Conservation (phyloP, 2,888 invertebrate genomes). For the Helleia helle region DNA sequence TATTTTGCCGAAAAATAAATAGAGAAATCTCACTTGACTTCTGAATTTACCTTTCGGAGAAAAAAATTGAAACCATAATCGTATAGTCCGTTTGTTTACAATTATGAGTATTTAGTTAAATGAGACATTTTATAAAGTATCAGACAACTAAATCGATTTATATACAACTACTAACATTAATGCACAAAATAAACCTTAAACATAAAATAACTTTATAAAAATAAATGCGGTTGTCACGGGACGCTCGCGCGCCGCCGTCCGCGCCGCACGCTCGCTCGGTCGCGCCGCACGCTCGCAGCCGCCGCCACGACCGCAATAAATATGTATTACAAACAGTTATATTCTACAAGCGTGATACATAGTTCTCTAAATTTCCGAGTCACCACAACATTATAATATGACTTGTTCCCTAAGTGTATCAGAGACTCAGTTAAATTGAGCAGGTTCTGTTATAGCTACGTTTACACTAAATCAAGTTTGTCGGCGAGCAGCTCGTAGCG, state of each 20-base stretch:
- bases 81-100: neutral
- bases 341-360: neutral
- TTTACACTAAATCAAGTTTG: constrained; percentile 64
- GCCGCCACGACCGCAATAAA: neutral
- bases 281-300: neutral
- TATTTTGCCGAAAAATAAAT: neutral
- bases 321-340: constrained; percentile 1
- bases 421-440: constrained; percentile 53
- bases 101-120: constrained; percentile 5
- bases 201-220: constrained; percentile 4
- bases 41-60: neutral
- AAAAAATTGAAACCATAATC: neutral
- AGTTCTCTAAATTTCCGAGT: constrained; percentile 27
- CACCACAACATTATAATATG: constrained; percentile 35
- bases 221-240: neutral
- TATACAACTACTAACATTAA: constrained; percentile 5
- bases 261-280: too few relatives aligned
- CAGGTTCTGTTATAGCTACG: constrained; percentile 60
- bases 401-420: constrained; percentile 52
- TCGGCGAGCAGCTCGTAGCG: constrained; percentile 48
- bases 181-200: neutral
- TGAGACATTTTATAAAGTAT: constrained; percentile 1
- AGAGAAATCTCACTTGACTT: neutral
- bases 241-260: neutral
- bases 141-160: constrained; percentile 3